Base-by-base conservation (phyloP, 2,888 invertebrate genomes). In the Apamea sordens region DNA sequence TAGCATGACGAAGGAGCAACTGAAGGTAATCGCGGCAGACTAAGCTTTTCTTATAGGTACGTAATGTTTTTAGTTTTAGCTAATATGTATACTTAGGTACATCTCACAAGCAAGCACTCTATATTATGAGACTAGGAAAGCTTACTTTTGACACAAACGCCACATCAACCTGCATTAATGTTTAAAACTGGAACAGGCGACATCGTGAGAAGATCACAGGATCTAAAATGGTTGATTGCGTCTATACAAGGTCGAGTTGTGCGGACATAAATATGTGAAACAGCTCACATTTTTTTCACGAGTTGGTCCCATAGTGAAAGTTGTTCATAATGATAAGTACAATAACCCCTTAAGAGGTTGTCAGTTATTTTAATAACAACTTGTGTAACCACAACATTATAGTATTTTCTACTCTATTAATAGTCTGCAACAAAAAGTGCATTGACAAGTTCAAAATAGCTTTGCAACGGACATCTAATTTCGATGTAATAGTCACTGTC, bases 1-100 rank as follows among this genome's bases (percentile, higher is more conserved):
- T 41, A 99, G 99, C 80, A 98, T 99, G 98, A 98, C 98, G 73
- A 98, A 98, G 91, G 98, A 98, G 87, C 98, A 99, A 92, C 97
- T 98, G 44, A 97, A 98, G 84, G 98, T 99, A 95, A 99, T 99
- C 97, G 53, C 97, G 97, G 74, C 97, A 97, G 86, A 96, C 97
- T 53, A 97, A 97, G 90, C 94, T 97, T 36, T 47, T 47, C 0
- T 47, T 47, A 15, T 15, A 47, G 47, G 47, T 47, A 18, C 18
- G 50, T 18, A 50, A 50, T 24, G 24, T 24, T 53, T 53, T 24
- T 10, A 53, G 24, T 8, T 21, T 53, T 10, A 53, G 53, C 53
- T 24, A 24, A 10, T 10, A 53, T 53, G 3, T 53, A 53, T 24
- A 53, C 36, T 36, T 36, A n/a, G n/a, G n/a, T n/a, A 36, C 36